Evolutionary conservation across 2,888 invertebrate species (phyloP).

Genomic region (Andrena fulva): DNA sequence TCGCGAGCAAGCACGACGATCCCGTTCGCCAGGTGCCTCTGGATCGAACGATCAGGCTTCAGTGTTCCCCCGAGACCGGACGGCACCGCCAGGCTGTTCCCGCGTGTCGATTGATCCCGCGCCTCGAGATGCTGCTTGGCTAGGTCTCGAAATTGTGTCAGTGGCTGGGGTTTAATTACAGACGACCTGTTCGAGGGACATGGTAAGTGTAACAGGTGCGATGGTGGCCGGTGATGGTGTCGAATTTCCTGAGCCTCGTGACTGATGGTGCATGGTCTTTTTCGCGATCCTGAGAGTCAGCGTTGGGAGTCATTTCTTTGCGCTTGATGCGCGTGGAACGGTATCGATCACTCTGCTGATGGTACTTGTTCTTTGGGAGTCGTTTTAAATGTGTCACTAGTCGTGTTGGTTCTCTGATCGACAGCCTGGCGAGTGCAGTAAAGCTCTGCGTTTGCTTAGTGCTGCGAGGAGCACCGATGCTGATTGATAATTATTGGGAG

Average conservation of each 20-base stretch:
- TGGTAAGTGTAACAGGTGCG: slow-evolving; percentile 5
- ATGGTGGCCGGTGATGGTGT: not conserved
- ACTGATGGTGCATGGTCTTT: not conserved
- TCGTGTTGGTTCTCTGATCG: no score
- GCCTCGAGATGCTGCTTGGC: not conserved
- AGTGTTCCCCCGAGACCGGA: not conserved
- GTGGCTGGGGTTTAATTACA: not conserved
- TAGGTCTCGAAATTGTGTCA: not conserved
- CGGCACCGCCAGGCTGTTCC: not conserved
- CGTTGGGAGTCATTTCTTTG: not conserved
- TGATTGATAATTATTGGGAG: not conserved
- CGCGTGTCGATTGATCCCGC: not conserved
- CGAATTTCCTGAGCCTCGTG: not conserved
- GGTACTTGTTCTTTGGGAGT: not conserved
- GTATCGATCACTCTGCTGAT: not conserved
- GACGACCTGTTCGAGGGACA: not conserved
- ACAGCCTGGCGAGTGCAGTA: not conserved
- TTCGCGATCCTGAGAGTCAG: not conserved
- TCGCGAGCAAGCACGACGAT: not conserved
- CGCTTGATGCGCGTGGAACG: not conserved
- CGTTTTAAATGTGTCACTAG: no score
- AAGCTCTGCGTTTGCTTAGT: not conserved
- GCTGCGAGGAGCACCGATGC: not conserved
- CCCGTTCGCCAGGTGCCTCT: not conserved
- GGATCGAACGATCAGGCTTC: not conserved